Evolutionary conservation across 2,888 invertebrate species (phyloP).

Genomic region (Cataglyphis livida): DNA sequence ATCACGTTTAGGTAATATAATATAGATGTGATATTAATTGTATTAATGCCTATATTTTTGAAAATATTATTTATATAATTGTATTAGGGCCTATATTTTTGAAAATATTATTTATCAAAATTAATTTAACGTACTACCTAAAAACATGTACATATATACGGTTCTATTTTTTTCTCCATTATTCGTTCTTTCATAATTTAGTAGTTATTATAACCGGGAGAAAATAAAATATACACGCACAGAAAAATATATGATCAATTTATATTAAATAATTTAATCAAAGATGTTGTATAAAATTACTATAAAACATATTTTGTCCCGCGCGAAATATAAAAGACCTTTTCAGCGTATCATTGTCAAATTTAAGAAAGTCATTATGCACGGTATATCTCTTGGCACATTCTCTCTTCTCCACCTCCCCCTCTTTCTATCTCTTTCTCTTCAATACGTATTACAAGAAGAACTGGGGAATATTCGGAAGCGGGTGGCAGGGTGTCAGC

Average conservation of each 20-base stretch:
- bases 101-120: background rate
- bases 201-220: background rate
- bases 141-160: background rate
- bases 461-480: conserved; percentile 36
- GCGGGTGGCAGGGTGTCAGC: conserved; percentile 76
- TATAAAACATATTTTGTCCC: background rate
- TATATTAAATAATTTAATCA: background rate
- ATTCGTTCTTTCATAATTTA: background rate
- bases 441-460: conserved; percentile 20
- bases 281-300: background rate
- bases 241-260: background rate
- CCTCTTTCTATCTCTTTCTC: background rate
- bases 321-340: background rate
- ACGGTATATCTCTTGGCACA: background rate
- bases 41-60: background rate
- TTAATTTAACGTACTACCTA: background rate
- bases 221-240: background rate
- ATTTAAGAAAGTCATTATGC: conserved; percentile 45
- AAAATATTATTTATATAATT: background rate
- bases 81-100: background rate
- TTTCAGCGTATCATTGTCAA: conserved; percentile 36
- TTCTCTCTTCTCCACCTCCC: background rate
- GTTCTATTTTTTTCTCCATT: background rate
- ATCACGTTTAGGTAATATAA: background rate
- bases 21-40: background rate